phyloP scores from a whole-genome alignment of 1,140 invertebrate species.

The Orussus abietinus region DNA sequence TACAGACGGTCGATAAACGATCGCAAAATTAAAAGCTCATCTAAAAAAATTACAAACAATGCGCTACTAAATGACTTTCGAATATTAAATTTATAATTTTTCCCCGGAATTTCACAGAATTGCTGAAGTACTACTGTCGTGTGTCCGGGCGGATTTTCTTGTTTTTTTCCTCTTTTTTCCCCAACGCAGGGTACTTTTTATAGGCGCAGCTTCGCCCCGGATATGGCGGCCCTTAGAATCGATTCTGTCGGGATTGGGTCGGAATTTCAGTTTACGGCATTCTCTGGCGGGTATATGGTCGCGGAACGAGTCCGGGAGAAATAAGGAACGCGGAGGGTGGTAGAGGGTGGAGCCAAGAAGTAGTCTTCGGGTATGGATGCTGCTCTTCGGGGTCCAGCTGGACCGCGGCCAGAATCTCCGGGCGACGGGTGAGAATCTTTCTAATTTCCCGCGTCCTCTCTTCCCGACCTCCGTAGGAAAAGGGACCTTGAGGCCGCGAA shows the following conservation, averaged over 20 bases:
- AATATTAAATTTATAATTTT: too few relatives aligned
- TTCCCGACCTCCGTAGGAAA: not conserved
- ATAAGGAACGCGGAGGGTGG: conserved; percentile 1
- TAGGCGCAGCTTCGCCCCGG: too few relatives aligned
- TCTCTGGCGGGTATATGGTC: conserved; percentile 3
- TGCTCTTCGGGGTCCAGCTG: conserved; percentile 15
- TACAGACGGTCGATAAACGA: too few relatives aligned
- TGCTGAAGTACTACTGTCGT: too few relatives aligned
- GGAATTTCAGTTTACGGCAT: too few relatives aligned
- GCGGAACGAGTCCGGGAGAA: conserved; percentile 15
- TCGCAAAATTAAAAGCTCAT: too few relatives aligned
- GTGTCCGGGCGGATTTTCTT: too few relatives aligned
- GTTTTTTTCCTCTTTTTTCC: not conserved
- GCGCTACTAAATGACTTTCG: too few relatives aligned
- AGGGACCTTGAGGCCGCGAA: not conserved
- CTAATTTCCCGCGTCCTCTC: conserved; percentile 23
- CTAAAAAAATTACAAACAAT: too few relatives aligned
- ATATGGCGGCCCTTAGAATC: too few relatives aligned
- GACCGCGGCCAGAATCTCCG: conserved; percentile 23
- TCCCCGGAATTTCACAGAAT: too few relatives aligned
- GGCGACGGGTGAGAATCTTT: conserved; percentile 24
- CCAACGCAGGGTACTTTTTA: not conserved
- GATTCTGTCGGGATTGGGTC: too few relatives aligned
- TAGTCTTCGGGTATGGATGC: conserved; percentile 7
- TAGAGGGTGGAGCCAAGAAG: conserved; percentile 21